Base-by-base conservation (phyloP, 2,113 vertebrate genomes). In the Stegostoma tigrinum region DNA sequence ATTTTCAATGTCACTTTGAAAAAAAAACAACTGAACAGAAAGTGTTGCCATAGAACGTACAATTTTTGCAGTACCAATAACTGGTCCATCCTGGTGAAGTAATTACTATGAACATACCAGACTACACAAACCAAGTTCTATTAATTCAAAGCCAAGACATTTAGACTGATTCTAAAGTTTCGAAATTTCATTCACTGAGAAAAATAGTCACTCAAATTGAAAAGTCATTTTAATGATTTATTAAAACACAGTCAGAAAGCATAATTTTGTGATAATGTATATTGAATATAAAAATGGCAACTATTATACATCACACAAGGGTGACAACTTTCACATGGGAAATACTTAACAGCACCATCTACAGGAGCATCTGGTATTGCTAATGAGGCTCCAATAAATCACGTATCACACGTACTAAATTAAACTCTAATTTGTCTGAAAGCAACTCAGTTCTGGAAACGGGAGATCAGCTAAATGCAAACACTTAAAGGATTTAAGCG, bases 401-500 rank as follows among this genome's bases (percentile, higher is more conserved):
- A 91, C 80, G 34, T 8, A 83, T 83, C 78, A 12, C 78, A 85
- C 38, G 17, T 85, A 42, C 6, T 38, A 87, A 24, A 55, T 55
- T 87, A 27, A 52, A 12, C 23, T 87, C 48, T 23, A 52, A 87
- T 27, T 55, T 87, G 23, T 87, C 55, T 86, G 83, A 21, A 42
- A 86, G 42, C 23, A 86, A 45, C 83, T 86, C 38, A 19, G 83
- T 45, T 86, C 83, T 42, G 34, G 67, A 67, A 67, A 93, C 38
- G 3, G 30, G 30, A 64, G 34, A 24, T 19, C n/a, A 64, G 64
- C 90, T 93, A 64, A 93, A 93, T 14, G 61, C 42, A 66, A 93
- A 93, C 90, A 93, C 64, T 67, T 38, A 93, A 93, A 17, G 34
- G 90, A 93, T 93, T 93, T 66, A 66, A 93, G 55, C 38, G 3